phyloP scores from a whole-genome alignment of 1,140 invertebrate genomes.

The Bombus pascuorum region DNA sequence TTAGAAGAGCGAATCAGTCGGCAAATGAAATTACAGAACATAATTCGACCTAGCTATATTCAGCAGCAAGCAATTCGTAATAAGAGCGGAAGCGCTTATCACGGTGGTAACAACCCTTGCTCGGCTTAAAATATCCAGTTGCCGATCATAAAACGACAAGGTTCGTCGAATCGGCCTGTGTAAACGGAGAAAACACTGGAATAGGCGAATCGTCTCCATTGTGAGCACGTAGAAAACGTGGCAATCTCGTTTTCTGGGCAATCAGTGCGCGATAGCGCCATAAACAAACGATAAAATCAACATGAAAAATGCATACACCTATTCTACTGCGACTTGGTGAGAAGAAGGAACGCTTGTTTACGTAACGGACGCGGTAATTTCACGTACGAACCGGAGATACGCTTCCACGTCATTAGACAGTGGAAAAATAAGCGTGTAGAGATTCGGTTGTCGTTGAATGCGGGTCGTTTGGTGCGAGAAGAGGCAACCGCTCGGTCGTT shows the following conservation, averaged over 20 bases:
- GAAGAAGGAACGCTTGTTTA: conserved; percentile 32
- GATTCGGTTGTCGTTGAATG: neutral
- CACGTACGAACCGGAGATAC: conserved; percentile 21
- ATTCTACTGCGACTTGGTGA: neutral
- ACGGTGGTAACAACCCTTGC: neutral
- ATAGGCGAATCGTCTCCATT: neutral
- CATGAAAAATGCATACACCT: conserved; percentile 45
- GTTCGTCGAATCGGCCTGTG: neutral
- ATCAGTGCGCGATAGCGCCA: conserved; percentile 27
- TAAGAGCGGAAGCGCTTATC: neutral
- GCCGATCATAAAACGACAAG: neutral
- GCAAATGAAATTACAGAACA: too few species aligned
- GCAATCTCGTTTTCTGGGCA: conserved; percentile 32
- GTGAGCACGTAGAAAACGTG: neutral
- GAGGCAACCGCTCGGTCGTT: neutral
- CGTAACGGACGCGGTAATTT: conserved; percentile 44
- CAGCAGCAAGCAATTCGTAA: neutral
- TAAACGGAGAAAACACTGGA: neutral
- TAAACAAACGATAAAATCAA: conserved; percentile 50
- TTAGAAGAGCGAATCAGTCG: too few species aligned
- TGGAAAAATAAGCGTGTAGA: conserved; percentile 1
- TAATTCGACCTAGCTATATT: too few species aligned
- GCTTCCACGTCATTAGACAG: conserved; percentile 28
- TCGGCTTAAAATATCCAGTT: neutral
- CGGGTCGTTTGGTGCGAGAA: neutral